Conservation (phyloP, 2,113 vertebrate species). For the Thermophis baileyi region DNA sequence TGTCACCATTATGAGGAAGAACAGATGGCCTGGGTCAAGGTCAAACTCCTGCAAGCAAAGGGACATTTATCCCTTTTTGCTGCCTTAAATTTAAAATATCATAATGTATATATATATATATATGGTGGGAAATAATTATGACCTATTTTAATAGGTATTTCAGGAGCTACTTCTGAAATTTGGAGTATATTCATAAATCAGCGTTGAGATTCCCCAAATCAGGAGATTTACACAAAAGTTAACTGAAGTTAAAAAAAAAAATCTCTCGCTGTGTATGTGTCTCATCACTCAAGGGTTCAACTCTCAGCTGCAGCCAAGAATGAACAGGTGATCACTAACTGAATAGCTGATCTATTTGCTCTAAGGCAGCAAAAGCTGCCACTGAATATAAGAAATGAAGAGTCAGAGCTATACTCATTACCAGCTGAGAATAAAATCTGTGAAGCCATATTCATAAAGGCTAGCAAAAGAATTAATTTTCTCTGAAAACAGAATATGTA, state of each 20-base stretch:
- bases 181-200: not conserved
- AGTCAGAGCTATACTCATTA: not conserved
- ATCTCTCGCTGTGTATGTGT: not conserved
- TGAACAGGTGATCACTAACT: not conserved
- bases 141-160: not conserved
- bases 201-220: not conserved
- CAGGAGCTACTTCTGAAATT: not conserved
- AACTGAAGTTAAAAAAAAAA: not conserved
- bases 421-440: not conserved
- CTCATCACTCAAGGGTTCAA: not conserved
- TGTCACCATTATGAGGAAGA: not conserved
- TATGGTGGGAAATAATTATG: not conserved
- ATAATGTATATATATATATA: not conserved
- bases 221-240: not conserved
- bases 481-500: not conserved
- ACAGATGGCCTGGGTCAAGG: not conserved
- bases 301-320: not conserved
- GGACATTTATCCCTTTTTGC: not conserved
- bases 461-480: not conserved
- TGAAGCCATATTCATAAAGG: not conserved
- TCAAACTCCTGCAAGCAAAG: not conserved
- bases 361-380: not conserved
- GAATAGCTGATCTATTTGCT: constrained; percentile 3
- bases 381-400: not conserved
- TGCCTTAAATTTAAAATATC: not conserved